These are phyloP conservation scores for Theonella swinhoei DNA, from an alignment of 37 sponge, comb jelly and placozoan genomes.

Conservation along the genomic window DNA sequence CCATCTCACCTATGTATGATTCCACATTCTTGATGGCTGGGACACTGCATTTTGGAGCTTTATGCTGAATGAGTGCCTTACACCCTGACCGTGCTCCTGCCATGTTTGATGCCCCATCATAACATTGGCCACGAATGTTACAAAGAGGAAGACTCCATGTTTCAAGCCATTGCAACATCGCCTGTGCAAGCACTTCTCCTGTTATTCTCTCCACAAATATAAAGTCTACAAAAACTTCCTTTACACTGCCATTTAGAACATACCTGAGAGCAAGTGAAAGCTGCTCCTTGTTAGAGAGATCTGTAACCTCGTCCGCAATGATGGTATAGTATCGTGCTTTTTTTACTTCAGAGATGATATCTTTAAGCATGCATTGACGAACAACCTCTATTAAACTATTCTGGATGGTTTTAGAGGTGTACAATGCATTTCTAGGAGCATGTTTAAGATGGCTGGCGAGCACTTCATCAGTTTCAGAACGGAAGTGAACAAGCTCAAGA, in stretches of 20 bases:
- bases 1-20: too few relatives aligned
- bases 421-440: constrained; percentile 66
- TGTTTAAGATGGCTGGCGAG: constrained; percentile 31
- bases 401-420: constrained; percentile 80
- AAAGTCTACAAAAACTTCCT: constrained; percentile 62
- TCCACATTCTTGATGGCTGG: constrained; percentile 50
- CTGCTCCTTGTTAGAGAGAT: constrained; percentile 55
- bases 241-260: constrained; percentile 10
- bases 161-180: constrained; percentile 37
- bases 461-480: constrained; percentile 62
- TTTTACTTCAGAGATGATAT: constrained; percentile 37
- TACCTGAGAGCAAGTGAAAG: constrained; percentile 51
- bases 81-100: constrained; percentile 52
- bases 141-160: constrained; percentile 24
- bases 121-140: constrained; percentile 58
- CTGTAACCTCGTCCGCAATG: constrained; percentile 74
- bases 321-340: constrained; percentile 47
- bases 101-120: constrained; percentile 67
- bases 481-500: constrained; percentile 60
- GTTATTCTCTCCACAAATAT: constrained; percentile 62
- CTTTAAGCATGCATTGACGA: constrained; percentile 17
- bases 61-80: constrained; percentile 39
- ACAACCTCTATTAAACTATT: constrained; percentile 58
- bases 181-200: constrained; percentile 27
- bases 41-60: constrained; percentile 45